phyloP scores from a whole-genome alignment of 2,797 vertebrate species.

The Cirrhinus molitorella region DNA sequence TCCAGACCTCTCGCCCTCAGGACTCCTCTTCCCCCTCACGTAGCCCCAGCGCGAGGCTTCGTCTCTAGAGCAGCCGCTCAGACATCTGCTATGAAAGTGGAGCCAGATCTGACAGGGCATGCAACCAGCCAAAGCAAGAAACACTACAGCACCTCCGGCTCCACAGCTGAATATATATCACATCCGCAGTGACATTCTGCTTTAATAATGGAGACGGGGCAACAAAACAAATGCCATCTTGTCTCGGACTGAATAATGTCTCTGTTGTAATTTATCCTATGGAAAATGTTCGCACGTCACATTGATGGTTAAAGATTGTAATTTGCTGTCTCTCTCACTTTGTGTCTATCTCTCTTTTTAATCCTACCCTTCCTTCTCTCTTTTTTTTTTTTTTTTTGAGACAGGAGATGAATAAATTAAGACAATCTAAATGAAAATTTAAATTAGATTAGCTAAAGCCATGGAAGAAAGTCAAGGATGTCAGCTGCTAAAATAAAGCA shows the following conservation, averaged over 20 bases:
- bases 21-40: constrained; percentile 36
- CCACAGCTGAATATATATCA: constrained; percentile 54
- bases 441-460: constrained; percentile 43
- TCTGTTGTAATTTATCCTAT: constrained; percentile 46
- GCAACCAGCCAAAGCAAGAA: constrained; percentile 47
- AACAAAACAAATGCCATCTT: constrained; percentile 58
- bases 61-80: constrained; percentile 52
- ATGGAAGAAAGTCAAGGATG: constrained; percentile 2
- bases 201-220: constrained; percentile 55
- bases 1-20: constrained; percentile 36
- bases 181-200: constrained; percentile 56
- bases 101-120: constrained; percentile 52
- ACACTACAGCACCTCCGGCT: constrained; percentile 45
- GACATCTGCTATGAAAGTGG: constrained; percentile 55
- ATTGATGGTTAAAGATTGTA: constrained; percentile 42
- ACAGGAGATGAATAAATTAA: constrained; percentile 45
- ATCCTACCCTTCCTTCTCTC: constrained; percentile 6
- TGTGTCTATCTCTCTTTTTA: neutral
- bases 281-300: constrained; percentile 30
- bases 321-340: constrained; percentile 20
- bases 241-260: constrained; percentile 40
- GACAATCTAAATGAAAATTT: constrained; percentile 47
- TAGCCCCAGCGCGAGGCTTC: constrained; percentile 44
- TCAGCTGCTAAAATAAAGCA: neutral
- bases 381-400: constrained; percentile 21